phyloP scores from a whole-genome alignment of 2,888 invertebrate genomes.

The Eupeodes luniger region DNA sequence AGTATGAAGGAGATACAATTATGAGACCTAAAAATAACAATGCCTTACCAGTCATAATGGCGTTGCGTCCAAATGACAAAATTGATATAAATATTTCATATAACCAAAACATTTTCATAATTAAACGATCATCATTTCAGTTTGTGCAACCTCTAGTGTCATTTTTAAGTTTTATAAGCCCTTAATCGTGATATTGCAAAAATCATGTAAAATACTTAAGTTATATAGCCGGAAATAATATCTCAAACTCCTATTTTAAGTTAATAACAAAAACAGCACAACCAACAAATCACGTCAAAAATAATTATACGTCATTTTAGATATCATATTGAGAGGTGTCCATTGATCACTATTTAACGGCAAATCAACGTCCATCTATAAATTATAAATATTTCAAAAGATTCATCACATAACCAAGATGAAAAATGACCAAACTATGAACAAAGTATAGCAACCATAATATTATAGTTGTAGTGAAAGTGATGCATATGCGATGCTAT shows the following conservation, averaged over 20 bases:
- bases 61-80: too few relatives aligned
- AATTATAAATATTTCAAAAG: slow-evolving; percentile 52
- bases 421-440: slow-evolving; percentile 29
- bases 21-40: too few relatives aligned
- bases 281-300: slow-evolving; percentile 60
- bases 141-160: too few relatives aligned
- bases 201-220: neutral
- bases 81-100: too few relatives aligned
- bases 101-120: too few relatives aligned
- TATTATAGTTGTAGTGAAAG: slow-evolving; percentile 55
- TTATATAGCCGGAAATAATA: neutral
- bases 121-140: too few relatives aligned
- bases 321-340: slow-evolving; percentile 47
- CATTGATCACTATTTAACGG: slow-evolving; percentile 57
- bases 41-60: too few relatives aligned
- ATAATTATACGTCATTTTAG: slow-evolving; percentile 45
- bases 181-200: neutral
- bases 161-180: neutral
- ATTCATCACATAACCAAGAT: slow-evolving; percentile 40
- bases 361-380: slow-evolving; percentile 48
- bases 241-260: neutral
- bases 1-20: too few relatives aligned
- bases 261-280: neutral
- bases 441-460: slow-evolving; percentile 18
- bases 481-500: slow-evolving; percentile 18